Percentiles rank a stretch among this genome's conserved stretches.
These are phyloP conservation scores for Bilobella aurantiaca DNA, from an alignment of 1,140 invertebrate species.

Conservation along the genomic window DNA sequence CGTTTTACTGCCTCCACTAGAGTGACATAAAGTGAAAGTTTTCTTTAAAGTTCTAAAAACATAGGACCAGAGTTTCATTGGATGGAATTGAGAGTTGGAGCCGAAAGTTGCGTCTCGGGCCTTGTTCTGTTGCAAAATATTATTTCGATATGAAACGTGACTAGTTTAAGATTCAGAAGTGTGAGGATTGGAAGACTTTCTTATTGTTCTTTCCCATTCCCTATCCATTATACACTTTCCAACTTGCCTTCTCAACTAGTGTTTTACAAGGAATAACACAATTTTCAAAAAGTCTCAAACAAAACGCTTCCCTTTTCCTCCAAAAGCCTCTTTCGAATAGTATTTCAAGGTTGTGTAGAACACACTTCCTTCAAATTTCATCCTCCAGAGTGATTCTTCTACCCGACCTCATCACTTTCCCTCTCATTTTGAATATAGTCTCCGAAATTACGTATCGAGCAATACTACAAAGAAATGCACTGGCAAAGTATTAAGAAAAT, in stretches of 20 bases:
- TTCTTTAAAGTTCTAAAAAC: background rate
- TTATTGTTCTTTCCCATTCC: background rate
- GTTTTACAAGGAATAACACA: too few species aligned
- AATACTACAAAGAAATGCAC: too few species aligned
- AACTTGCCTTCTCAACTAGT: too few species aligned
- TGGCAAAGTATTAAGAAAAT: too few species aligned
- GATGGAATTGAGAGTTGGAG: background rate
- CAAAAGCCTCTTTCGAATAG: too few species aligned
- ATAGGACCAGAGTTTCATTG: background rate
- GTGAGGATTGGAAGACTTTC: background rate
- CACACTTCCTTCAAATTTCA: too few species aligned
- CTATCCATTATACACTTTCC: background rate
- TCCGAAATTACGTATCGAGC: too few species aligned
- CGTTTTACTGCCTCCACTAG: background rate
- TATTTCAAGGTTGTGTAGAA: too few species aligned
- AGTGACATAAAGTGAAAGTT: conserved; percentile 1
- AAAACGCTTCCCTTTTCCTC: too few species aligned
- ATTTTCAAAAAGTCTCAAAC: too few species aligned
- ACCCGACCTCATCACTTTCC: background rate
- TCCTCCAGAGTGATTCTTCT: background rate
- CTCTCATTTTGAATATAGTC: too few species aligned
- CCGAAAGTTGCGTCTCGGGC: background rate
- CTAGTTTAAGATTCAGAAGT: conserved; percentile 9
- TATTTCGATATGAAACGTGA: conserved; percentile 9
- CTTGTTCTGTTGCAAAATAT: background rate